A percentile compares a stretch with the other conserved stretches of the same genome.
Evolutionary conservation across 2,797 vertebrate genomes (phyloP).

Genomic region (Bradypodion pumilum): DNA sequence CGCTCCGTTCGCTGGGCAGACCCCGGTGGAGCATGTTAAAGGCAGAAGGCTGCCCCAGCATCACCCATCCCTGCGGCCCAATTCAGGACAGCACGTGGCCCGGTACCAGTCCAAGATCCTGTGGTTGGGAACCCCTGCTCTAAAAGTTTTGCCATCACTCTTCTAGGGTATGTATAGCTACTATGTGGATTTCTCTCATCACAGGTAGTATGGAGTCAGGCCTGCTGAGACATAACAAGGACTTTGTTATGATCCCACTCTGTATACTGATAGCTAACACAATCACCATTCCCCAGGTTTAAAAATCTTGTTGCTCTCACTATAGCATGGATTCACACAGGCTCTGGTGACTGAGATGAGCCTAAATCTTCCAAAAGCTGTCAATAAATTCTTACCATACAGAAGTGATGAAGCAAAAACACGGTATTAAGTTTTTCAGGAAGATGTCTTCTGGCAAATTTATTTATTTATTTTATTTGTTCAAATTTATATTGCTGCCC

Average conservation of each 20-base stretch:
- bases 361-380: neutral
- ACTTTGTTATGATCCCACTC: neutral
- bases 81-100: too few relatives aligned
- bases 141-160: too few relatives aligned
- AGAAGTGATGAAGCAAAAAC: neutral
- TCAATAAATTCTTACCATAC: neutral
- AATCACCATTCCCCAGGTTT: neutral
- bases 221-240: neutral
- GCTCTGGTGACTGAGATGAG: neutral
- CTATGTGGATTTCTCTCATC: neutral
- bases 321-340: neutral
- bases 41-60: too few relatives aligned
- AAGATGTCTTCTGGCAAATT: neutral
- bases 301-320: neutral
- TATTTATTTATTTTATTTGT: too few relatives aligned
- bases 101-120: too few relatives aligned
- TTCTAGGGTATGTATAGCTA: slow-evolving; percentile 3
- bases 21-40: too few relatives aligned
- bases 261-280: neutral
- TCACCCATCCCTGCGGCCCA: too few relatives aligned
- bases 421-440: neutral
- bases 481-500: too few relatives aligned
- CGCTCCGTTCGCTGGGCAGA: too few relatives aligned
- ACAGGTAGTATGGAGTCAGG: neutral
- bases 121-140: too few relatives aligned